A percentile compares a stretch with the other conserved stretches of the same genome.
Conservation (phyloP, 2,888 invertebrate genomes). For the Synanthedon formicaeformis region DNA sequence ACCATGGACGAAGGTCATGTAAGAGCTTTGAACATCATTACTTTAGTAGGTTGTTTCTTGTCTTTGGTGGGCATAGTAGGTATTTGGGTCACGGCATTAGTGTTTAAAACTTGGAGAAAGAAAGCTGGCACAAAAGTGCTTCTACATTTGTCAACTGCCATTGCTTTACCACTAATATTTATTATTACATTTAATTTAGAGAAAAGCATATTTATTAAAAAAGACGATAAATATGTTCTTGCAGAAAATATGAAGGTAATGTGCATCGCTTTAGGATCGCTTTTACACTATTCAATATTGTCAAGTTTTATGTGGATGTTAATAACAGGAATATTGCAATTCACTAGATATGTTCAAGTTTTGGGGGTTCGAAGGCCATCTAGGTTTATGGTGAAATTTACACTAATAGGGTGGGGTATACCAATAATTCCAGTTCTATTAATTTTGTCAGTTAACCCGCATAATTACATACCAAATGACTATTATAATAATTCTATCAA, state of each 20-base stretch:
- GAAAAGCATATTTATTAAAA: constrained; percentile 26
- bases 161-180: constrained; percentile 70
- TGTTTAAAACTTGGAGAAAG: constrained; percentile 72
- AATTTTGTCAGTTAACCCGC: constrained; percentile 50
- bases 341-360: constrained; percentile 76
- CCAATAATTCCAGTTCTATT: constrained; percentile 66
- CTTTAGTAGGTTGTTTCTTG: constrained; percentile 68
- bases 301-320: constrained; percentile 81
- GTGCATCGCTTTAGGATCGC: constrained; percentile 72
- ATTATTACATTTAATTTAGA: constrained; percentile 48
- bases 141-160: constrained; percentile 73
- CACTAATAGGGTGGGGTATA: constrained; percentile 74
- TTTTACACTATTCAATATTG: constrained; percentile 76
- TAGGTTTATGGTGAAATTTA: constrained; percentile 73
- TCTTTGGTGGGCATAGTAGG: constrained; percentile 71
- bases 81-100: constrained; percentile 69
- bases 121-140: constrained; percentile 75
- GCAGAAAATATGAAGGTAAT: constrained; percentile 26
- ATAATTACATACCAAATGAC: constrained; percentile 50
- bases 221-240: constrained; percentile 22
- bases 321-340: constrained; percentile 76
- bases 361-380: constrained; percentile 70
- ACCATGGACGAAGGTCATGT: constrained; percentile 30
- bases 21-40: constrained; percentile 66
- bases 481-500: constrained; percentile 12